Base-by-base conservation (phyloP, 2,888 invertebrate species). In the Hypercompe scribonia region DNA sequence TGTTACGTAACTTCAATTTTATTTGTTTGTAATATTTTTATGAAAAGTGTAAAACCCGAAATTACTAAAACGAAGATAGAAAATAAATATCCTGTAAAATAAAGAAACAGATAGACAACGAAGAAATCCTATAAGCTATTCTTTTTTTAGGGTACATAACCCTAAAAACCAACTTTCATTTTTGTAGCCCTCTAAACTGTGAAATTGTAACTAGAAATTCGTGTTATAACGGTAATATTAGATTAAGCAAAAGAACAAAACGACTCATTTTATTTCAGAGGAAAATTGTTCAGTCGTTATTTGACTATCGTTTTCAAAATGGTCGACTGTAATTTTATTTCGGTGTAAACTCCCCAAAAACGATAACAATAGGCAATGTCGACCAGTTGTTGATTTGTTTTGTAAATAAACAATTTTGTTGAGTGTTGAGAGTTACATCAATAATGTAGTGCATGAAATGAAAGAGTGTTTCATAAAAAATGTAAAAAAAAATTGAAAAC, bases 221-320 rank as follows among this genome's bases (percentile, higher is more conserved):
- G 24, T 21, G 39, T 33, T 31, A 36, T 28, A 54, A 15, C 54
- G 8, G n/a, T 18, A 18, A 28, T n/a, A 21, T 61, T 24, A 69
- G 61, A 42, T 61, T 58, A 68, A 39, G 31, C 34, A 31, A 65
- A 70, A 21, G 15, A 65, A 65, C 34, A 64, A 46, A 54, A 68
- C 68, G 58, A 68, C 36, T 28, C 68, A 36, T 65, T 24, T 63
- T 46, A 67, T 67, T 42, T 54, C 42, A 66, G 31, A 66, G 33
- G 24, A 63, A 61, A 61, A 71, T 58, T 67, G 42, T 67, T 33
- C 36, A 72, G 65, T 70, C 63, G 54, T 18, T 61, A 36, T 65
- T 74, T 73, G 65, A 78, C 69, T 81, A 66, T 65, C 58, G 46
- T 73, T 72, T 68, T 0, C 54, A 66, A 78, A 76, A 72, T 36